phyloP scores from a whole-genome alignment of 2,888 invertebrate genomes.

The Unio pictorum region DNA sequence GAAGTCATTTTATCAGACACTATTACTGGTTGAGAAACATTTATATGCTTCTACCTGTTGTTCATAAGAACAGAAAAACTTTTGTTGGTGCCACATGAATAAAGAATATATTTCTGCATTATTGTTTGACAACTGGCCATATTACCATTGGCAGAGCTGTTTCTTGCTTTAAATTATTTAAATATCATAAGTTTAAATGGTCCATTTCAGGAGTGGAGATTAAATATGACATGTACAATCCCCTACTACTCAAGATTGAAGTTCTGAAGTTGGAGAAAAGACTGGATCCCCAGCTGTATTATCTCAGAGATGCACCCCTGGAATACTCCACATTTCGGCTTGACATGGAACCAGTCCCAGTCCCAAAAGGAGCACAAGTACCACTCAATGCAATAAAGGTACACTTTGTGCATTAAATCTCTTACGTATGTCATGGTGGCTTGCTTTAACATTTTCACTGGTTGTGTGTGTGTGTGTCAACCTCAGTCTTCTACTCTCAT shows the following conservation, averaged over 20 bases:
- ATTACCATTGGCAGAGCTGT: no score
- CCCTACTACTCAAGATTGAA: slow-evolving; percentile 90
- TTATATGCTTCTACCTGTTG: no score
- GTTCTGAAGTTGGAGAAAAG: slow-evolving; percentile 93
- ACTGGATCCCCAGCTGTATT: slow-evolving; percentile 89
- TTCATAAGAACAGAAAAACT: no score
- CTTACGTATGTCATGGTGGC: not conserved
- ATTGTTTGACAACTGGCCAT: not conserved
- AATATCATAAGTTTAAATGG: slow-evolving; percentile 1
- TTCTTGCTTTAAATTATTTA: not conserved
- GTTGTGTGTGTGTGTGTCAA: not conserved
- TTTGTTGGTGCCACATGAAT: no score
- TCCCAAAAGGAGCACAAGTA: slow-evolving; percentile 82
- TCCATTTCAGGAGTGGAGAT: slow-evolving; percentile 77
- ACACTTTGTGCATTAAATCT: slow-evolving; percentile 8
- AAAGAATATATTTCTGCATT: not conserved
- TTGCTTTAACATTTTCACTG: not conserved
- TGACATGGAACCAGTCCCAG: slow-evolving; percentile 89
- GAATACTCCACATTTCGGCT: slow-evolving; percentile 94
- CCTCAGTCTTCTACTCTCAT: not conserved
- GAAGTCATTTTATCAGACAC: no score
- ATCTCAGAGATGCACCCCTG: slow-evolving; percentile 88
- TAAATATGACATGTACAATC: slow-evolving; percentile 92
- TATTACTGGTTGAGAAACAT: no score
- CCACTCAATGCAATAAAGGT: slow-evolving; percentile 80